These are phyloP conservation scores for Thymelicus acteon DNA, from an alignment of 2,888 invertebrate species.

Conservation along the genomic window DNA sequence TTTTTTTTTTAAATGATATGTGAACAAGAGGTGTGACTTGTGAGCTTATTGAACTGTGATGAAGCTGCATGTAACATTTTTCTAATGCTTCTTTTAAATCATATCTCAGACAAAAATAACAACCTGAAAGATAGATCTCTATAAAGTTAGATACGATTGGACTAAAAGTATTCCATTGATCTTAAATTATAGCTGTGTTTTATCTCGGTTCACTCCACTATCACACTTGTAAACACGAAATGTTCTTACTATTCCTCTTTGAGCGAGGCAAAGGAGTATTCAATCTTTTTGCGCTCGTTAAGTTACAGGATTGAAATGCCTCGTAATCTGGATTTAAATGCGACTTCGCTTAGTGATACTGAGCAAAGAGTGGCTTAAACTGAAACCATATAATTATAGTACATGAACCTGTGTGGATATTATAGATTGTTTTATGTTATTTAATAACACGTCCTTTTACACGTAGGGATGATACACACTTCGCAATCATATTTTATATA, in stretches of 20 bases:
- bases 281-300: conserved; percentile 15
- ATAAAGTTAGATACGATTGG: conserved; percentile 37
- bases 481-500: too few relatives aligned
- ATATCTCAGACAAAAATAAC: too few relatives aligned
- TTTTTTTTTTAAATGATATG: too few relatives aligned
- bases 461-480: too few relatives aligned
- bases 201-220: conserved; percentile 14
- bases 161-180: conserved; percentile 38
- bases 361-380: not conserved
- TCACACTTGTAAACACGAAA: not conserved
- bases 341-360: not conserved
- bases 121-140: too few relatives aligned
- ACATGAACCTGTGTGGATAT: not conserved
- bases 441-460: too few relatives aligned
- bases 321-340: conserved; percentile 3
- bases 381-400: not conserved
- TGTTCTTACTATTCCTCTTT: conserved; percentile 13
- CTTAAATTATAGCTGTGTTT: conserved; percentile 11
- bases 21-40: too few relatives aligned
- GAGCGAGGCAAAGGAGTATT: conserved; percentile 11
- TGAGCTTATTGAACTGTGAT: too few relatives aligned
- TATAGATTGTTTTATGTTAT: too few relatives aligned
- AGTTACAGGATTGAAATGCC: not conserved
- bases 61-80: too few relatives aligned
- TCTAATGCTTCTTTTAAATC: too few relatives aligned